These are phyloP conservation scores for Ornithorhynchus anatinus DNA, from an alignment of 2,113 vertebrate species.

Conservation along the genomic window DNA sequence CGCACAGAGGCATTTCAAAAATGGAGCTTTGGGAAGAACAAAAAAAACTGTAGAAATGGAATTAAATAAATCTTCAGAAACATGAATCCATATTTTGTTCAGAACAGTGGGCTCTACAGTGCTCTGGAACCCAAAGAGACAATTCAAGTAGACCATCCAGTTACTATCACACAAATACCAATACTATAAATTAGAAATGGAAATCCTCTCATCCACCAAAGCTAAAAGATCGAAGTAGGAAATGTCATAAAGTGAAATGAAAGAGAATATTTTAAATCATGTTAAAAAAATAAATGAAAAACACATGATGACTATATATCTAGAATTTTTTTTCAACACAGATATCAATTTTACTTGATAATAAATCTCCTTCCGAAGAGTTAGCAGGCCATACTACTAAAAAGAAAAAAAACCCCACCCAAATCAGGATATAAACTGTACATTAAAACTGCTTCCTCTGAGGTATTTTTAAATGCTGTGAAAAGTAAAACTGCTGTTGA, in stretches of 20 bases:
- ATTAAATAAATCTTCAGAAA: too few species aligned
- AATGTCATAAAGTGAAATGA: conserved; percentile 1
- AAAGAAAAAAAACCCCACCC: neutral
- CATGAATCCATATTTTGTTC: too few species aligned
- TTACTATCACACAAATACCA: neutral
- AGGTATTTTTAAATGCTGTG: neutral
- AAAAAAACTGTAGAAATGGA: too few species aligned
- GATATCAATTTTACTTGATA: neutral
- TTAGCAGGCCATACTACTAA: neutral
- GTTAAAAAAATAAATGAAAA: neutral
- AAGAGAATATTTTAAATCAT: neutral
- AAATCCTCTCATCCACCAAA: conserved; percentile 11
- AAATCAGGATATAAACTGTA: neutral
- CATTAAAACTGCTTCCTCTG: neutral
- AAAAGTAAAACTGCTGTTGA: neutral
- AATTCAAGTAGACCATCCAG: too few species aligned
- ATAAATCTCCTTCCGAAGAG: neutral
- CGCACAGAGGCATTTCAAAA: too few species aligned
- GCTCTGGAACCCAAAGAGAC: too few species aligned
- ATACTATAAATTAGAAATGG: neutral
- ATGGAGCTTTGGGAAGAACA: too few species aligned
- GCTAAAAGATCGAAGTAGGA: neutral
- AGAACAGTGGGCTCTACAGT: too few species aligned
- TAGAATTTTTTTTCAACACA: conserved; percentile 2
- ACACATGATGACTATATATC: neutral